Conservation (phyloP, 2,113 vertebrate genomes). For the Phalacrocorax carbo region DNA sequence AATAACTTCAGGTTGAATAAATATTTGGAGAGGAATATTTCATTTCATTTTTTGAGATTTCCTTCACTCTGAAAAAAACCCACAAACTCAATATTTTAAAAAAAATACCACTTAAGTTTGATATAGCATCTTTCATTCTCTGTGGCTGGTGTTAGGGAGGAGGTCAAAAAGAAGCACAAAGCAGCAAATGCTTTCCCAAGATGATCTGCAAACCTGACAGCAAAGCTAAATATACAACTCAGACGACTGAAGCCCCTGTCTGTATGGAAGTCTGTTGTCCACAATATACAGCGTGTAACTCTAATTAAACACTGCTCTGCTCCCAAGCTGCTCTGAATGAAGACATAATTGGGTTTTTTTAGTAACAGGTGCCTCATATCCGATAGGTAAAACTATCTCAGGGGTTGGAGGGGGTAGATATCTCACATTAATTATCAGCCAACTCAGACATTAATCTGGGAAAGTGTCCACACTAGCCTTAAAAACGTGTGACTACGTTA, state of each 20-base stretch:
- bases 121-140: background rate
- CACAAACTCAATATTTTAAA: background rate
- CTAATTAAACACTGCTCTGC: background rate
- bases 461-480: background rate
- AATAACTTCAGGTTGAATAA: background rate
- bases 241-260: background rate
- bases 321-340: background rate
- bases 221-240: background rate
- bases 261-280: background rate
- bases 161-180: background rate
- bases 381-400: background rate
- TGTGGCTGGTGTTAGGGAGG: background rate
- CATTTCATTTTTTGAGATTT: background rate
- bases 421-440: slow-evolving; percentile 15
- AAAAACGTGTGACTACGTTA: slow-evolving; percentile 39
- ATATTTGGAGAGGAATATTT: background rate
- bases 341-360: background rate
- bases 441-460: background rate
- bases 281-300: background rate
- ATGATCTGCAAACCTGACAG: background rate
- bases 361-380: background rate
- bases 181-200: background rate
- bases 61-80: background rate
- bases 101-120: background rate
- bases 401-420: background rate